Conservation (phyloP, 2,113 vertebrate genomes). For the Calonectris borealis region DNA sequence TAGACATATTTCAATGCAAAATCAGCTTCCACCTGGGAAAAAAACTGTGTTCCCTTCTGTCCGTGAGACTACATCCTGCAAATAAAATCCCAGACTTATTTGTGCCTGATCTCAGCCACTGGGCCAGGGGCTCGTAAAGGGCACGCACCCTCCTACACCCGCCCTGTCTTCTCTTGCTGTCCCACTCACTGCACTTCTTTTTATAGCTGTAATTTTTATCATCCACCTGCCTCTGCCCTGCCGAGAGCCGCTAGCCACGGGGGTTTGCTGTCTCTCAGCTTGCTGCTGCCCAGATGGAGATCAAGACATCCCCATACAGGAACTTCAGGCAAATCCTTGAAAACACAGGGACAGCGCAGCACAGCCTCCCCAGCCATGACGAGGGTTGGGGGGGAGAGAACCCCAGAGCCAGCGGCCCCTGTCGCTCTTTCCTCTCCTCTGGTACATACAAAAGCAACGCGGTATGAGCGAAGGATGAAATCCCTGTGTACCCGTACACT, state of each 20-base stretch:
- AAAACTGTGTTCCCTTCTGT: not conserved
- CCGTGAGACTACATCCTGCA: not conserved
- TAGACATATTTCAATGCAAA: not conserved
- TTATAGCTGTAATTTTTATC: not conserved
- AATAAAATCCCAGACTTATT: not conserved
- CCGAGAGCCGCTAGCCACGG: not conserved
- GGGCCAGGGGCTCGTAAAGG: not conserved
- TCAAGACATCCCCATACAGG: not conserved
- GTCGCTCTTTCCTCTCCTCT: not conserved
- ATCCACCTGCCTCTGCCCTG: not conserved
- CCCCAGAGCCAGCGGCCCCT: not conserved
- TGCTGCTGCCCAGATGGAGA: not conserved
- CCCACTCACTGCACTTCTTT: not conserved
- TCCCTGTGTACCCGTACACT: fast-evolving
- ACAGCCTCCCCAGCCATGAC: fast-evolving
- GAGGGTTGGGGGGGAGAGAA: not conserved
- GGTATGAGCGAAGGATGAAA: not conserved
- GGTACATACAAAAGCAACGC: not conserved
- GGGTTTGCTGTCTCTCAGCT: not conserved
- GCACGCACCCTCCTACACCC: fast-evolving
- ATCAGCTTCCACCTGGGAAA: not conserved
- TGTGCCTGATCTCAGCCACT: not conserved
- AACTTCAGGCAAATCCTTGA: not conserved
- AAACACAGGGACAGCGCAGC: fast-evolving
- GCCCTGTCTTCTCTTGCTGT: not conserved